Evolutionary conservation across 2,797 vertebrate genomes (phyloP), one percentile per base, ranked within the genome.

Genomic region (Chaunax sp.): DNA sequence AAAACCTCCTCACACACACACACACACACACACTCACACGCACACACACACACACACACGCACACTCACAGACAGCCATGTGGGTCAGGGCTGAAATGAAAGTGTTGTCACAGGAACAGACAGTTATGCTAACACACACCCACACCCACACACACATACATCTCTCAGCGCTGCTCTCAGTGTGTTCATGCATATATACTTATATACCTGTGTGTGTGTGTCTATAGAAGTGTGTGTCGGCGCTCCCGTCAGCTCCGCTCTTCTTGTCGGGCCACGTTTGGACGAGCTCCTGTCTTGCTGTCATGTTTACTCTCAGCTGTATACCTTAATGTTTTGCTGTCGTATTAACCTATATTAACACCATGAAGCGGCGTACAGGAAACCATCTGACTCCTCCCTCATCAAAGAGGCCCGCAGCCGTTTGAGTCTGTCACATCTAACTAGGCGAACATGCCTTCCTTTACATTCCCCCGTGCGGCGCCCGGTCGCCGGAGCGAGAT

Each of bases 291-390:
- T 80, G 49, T 82, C 63, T 64, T 58, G 60, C 82, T 80, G 84
- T 88, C 84, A 80, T 77, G 87, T 85, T 71, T 66, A 40, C 62
- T 82, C 78, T 75, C 25, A 23, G 64, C 69, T 73, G 67, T 81
- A 78, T 53, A 82, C 76, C 84, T 88, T 88, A 82, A 75, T 82
- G 80, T 81, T 20, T 41, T 1, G 43, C n/a, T 9, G 82, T 81
- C 64, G 56, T 12, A 87, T 89, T 89, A 89, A 89, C 87, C 87
- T 89, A 87, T 84, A 87, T 89, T 85, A 87, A 85, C 84, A 77
- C 78, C 13, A 14, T 0, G 30, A 43, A 44, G 66, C 55, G 57
- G 25, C 65, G 71, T 20, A 46, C 79, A 56, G 22, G n/a, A 0
- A 46, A 26, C 64, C 54, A 41, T 49, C 74, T 43, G 77, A 72